Conservation (phyloP, 2,888 invertebrate species). For the Noctua janthe region DNA sequence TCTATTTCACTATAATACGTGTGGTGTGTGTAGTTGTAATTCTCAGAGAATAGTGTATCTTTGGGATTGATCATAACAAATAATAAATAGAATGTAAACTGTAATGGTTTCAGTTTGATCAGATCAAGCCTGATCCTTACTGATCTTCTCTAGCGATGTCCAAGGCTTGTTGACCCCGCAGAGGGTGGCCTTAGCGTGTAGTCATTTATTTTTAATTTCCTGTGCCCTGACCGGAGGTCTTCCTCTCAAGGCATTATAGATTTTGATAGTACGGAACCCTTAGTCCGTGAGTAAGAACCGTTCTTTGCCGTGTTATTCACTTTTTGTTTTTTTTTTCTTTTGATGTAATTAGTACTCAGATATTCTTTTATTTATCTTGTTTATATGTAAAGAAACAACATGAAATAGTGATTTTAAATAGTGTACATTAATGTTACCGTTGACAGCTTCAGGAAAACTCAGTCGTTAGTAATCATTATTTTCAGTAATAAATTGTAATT, state of each 20-base stretch:
- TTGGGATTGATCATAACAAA: not conserved
- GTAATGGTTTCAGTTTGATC: not conserved
- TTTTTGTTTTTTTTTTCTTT: not conserved
- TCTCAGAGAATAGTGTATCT: not conserved
- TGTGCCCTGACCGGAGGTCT: no score
- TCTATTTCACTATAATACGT: not conserved
- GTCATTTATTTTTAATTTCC: no score
- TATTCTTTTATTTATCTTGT: not conserved
- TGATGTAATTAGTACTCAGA: conserved; percentile 14
- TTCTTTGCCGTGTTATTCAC: not conserved
- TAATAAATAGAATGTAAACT: not conserved
- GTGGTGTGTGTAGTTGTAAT: not conserved
- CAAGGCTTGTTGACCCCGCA: not conserved
- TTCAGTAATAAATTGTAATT: conserved; percentile 29
- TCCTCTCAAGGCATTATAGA: no score
- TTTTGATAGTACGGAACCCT: not conserved
- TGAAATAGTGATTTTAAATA: not conserved
- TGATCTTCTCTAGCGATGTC: not conserved
- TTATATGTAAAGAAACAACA: not conserved
- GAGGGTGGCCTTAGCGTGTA: no score
- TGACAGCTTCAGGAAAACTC: conserved; percentile 29
- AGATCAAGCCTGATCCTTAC: not conserved
- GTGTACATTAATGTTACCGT: conserved; percentile 4
- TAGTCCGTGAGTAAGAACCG: no score
- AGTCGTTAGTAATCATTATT: not conserved